Conservation (phyloP, 2,888 invertebrate species). For the Yponomeuta plumbellus region DNA sequence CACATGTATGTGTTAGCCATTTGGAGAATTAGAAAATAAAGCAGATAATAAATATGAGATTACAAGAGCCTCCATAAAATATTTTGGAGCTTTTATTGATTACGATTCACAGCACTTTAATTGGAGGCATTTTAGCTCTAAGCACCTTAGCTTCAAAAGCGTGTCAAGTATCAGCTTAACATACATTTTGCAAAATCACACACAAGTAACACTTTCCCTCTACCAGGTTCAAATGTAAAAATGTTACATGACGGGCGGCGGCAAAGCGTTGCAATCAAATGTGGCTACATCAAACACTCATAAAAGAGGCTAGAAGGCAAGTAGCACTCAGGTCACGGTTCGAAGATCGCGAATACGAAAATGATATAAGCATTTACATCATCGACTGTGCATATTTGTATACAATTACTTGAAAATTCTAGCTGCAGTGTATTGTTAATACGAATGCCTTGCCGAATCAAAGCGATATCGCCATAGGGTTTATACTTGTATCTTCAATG, state of each 20-base stretch:
- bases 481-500: background rate
- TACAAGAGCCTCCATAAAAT: background rate
- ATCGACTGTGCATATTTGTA: conserved; percentile 4
- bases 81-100: background rate
- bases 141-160: conserved; percentile 7
- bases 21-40: background rate
- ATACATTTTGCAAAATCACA: conserved; percentile 34
- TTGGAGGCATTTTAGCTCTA: background rate
- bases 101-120: background rate
- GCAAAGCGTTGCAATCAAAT: conserved; percentile 50
- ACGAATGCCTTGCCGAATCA: background rate
- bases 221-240: background rate
- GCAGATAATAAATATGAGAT: background rate
- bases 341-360: conserved; percentile 33
- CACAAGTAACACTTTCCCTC: background rate
- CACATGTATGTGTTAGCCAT: background rate
- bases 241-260: conserved; percentile 53
- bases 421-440: background rate
- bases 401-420: no score
- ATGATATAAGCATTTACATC: conserved; percentile 35
- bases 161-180: conserved; percentile 19
- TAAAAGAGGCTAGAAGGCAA: background rate
- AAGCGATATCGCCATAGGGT: background rate
- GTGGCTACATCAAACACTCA: conserved; percentile 17
- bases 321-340: conserved; percentile 48